Evolutionary conservation across 2,888 invertebrate species (phyloP).

Genomic region (Thecocarcelia acutangulata): DNA sequence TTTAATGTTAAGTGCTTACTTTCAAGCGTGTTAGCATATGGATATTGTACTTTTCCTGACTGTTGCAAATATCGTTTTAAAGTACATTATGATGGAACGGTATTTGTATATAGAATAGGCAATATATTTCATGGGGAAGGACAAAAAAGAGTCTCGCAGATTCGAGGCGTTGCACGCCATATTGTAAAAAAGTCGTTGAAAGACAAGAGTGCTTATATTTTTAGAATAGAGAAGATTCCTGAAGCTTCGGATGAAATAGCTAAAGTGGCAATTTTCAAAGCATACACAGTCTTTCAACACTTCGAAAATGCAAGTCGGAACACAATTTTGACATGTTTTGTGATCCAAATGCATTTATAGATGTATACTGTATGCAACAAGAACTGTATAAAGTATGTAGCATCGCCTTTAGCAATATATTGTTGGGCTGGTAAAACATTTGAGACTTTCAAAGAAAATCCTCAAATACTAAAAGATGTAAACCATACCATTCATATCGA

Average conservation of each 20-base stretch:
- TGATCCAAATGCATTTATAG: constrained; percentile 16
- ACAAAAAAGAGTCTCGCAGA: constrained; percentile 1
- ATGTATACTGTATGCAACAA: constrained; percentile 16
- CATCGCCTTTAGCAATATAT: constrained; percentile 13
- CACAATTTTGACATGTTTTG: constrained; percentile 1
- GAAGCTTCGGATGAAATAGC: constrained; percentile 41
- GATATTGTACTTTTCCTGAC: constrained; percentile 5
- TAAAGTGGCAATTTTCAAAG: constrained; percentile 34
- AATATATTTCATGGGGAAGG: neutral
- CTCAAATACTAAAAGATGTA: constrained; percentile 14
- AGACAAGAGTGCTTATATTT: constrained; percentile 8
- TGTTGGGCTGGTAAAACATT: constrained; percentile 18
- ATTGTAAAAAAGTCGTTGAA: neutral
- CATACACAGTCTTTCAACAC: constrained; percentile 15
- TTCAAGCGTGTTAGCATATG: constrained; percentile 1
- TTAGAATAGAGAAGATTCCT: constrained; percentile 15
- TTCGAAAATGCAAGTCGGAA: constrained; percentile 28
- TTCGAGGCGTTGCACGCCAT: neutral
- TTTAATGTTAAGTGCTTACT: neutral
- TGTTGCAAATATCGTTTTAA: neutral
- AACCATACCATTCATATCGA: constrained; percentile 31
- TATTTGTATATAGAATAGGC: neutral
- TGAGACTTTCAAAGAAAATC: constrained; percentile 1
- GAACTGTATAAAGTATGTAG: neutral
- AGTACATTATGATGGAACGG: neutral